Evolutionary conservation across 2,113 vertebrate genomes (phyloP).

Genomic region (Accipiter virgatus): DNA sequence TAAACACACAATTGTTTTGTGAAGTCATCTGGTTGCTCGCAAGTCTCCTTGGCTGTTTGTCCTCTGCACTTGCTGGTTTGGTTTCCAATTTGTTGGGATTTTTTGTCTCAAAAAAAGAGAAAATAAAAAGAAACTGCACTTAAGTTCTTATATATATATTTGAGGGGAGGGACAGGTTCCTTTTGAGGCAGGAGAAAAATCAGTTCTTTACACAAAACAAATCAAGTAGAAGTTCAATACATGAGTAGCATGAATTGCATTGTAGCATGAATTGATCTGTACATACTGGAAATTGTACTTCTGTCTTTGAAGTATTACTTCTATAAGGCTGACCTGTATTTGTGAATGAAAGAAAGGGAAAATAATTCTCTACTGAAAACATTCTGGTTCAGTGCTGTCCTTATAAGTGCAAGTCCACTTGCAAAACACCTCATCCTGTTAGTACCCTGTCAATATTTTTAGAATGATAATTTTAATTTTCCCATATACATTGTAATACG

Average conservation of each 20-base stretch:
- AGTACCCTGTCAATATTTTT: not conserved
- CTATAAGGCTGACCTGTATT: not conserved
- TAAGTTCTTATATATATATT: not conserved
- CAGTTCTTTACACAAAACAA: not conserved
- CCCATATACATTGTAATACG: accelerated
- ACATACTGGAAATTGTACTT: not conserved
- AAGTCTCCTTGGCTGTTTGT: not conserved
- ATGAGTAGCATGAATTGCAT: not conserved
- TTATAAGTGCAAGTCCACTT: not conserved
- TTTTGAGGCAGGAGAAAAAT: not conserved
- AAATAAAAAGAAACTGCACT: not conserved
- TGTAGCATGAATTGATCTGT: not conserved
- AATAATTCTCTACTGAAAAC: not conserved
- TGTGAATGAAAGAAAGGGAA: not conserved
- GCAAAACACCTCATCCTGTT: not conserved
- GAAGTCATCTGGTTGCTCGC: not conserved
- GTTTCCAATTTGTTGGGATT: not conserved
- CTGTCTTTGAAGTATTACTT: not conserved
- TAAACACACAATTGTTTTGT: not conserved
- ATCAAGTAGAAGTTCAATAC: not conserved
- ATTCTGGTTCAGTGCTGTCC: not conserved
- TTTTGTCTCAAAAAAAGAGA: not conserved
- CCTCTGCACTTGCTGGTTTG: not conserved
- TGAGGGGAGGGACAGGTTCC: not conserved
- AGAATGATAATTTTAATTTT: not conserved